These are phyloP conservation scores for Dendroctonus ponderosae DNA, from an alignment of 1,140 invertebrate species.

Conservation along the genomic window DNA sequence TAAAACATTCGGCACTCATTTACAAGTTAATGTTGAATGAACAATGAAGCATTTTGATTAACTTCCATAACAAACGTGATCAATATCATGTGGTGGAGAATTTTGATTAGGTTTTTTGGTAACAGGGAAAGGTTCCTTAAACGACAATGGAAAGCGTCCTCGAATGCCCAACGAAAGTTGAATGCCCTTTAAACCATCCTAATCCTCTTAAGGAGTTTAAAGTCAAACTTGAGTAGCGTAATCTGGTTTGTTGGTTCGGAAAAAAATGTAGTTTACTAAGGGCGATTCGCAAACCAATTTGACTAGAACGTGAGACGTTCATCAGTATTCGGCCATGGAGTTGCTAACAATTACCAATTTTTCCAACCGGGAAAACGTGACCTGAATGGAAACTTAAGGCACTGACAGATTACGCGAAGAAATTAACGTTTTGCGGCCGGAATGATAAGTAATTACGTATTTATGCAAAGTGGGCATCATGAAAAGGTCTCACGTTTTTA, in stretches of 20 bases:
- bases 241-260: neutral
- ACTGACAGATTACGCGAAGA: constrained; percentile 28
- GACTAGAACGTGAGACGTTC: constrained; percentile 13
- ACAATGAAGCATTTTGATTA: no score
- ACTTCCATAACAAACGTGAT: no score
- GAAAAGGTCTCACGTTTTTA: neutral
- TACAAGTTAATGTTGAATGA: no score
- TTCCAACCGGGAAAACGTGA: constrained; percentile 22
- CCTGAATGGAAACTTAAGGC: constrained; percentile 5
- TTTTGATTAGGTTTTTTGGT: no score
- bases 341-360: constrained; percentile 32
- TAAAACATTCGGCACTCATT: no score
- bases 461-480: constrained; percentile 16
- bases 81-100: no score
- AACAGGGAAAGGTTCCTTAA: no score
- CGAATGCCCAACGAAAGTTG: no score
- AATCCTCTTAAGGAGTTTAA: no score
- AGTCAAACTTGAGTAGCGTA: no score
- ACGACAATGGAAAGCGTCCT: no score
- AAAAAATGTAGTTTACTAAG: constrained; percentile 7
- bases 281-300: constrained; percentile 18
- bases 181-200: no score
- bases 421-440: constrained; percentile 25
- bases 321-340: constrained; percentile 19
- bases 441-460: constrained; percentile 26